Percentiles rank a stretch among this genome's conserved stretches.
These are phyloP conservation scores for Micromesistius poutassou DNA, from an alignment of 2,797 vertebrate genomes.

Conservation along the genomic window DNA sequence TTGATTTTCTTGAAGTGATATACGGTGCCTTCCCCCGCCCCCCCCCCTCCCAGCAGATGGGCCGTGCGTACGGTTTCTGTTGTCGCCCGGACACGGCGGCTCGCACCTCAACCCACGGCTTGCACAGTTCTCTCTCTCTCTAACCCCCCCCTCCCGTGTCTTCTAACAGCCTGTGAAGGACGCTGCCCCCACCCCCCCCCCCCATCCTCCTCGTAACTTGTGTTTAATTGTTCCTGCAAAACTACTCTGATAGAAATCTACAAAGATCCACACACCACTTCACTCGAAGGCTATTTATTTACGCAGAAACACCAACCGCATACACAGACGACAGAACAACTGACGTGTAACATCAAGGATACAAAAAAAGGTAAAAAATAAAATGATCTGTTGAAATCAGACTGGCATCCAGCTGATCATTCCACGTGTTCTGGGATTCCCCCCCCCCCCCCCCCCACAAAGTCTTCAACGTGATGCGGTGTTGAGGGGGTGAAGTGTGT, in stretches of 20 bases:
- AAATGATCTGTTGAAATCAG: constrained; percentile 32
- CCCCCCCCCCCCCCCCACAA: no score
- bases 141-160: constrained; percentile 56
- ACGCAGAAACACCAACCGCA: constrained; percentile 43
- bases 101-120: constrained; percentile 50
- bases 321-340: constrained; percentile 39
- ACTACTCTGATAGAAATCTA: constrained; percentile 56
- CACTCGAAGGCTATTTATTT: constrained; percentile 74
- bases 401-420: not conserved
- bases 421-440: not conserved
- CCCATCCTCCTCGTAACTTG: not conserved
- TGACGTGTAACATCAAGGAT: constrained; percentile 43
- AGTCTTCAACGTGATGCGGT: not conserved
- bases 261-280: constrained; percentile 54
- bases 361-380: constrained; percentile 45
- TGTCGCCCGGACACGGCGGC: constrained; percentile 53
- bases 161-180: constrained; percentile 63
- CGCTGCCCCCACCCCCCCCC: constrained; percentile 52
- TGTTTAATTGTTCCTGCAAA: constrained; percentile 41
- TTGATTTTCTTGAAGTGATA: constrained; percentile 76
- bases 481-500: not conserved
- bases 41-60: constrained; percentile 50
- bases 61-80: constrained; percentile 58
- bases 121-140: constrained; percentile 51
- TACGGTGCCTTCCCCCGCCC: constrained; percentile 74